These are phyloP conservation scores for Ephialtes manifestator DNA, from an alignment of 2,888 invertebrate species.

Conservation along the genomic window DNA sequence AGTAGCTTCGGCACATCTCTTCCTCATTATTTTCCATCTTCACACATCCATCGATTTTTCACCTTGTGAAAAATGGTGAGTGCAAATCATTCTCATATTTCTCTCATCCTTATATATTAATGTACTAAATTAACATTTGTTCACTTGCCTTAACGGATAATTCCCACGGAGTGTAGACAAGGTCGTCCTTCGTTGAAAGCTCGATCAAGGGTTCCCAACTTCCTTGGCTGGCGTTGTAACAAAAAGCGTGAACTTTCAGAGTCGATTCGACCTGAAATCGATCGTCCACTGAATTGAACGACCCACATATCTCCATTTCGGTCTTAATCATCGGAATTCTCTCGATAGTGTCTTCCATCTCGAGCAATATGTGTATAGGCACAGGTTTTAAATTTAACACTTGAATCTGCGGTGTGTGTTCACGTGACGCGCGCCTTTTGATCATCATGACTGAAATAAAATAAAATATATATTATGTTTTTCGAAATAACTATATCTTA, in stretches of 20 bases:
- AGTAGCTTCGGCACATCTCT: too few species aligned
- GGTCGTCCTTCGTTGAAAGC: constrained; percentile 89
- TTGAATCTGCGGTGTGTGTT: constrained; percentile 72
- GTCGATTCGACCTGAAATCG: constrained; percentile 79
- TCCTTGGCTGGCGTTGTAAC: constrained; percentile 90
- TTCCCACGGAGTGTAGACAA: constrained; percentile 90
- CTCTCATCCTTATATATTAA: too few species aligned
- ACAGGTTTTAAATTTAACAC: constrained; percentile 80
- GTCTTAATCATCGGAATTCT: constrained; percentile 80
- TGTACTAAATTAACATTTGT: background rate
- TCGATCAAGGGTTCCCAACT: constrained; percentile 95
- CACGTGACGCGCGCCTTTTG: constrained; percentile 54
- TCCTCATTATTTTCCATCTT: background rate
- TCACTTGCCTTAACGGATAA: constrained; percentile 88
- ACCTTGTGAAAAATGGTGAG: too few species aligned
- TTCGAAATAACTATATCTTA: too few species aligned
- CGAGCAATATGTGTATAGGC: constrained; percentile 76
- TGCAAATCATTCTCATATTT: too few species aligned
- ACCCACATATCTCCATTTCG: constrained; percentile 77
- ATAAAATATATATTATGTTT: too few species aligned
- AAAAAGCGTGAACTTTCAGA: constrained; percentile 87
- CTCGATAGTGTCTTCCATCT: constrained; percentile 81
- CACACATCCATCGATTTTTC: background rate
- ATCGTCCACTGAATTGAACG: constrained; percentile 78
- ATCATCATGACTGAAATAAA: constrained; percentile 33